These are phyloP conservation scores for Ptychoptera albimana DNA, from an alignment of 2,888 invertebrate genomes.

Conservation along the genomic window DNA sequence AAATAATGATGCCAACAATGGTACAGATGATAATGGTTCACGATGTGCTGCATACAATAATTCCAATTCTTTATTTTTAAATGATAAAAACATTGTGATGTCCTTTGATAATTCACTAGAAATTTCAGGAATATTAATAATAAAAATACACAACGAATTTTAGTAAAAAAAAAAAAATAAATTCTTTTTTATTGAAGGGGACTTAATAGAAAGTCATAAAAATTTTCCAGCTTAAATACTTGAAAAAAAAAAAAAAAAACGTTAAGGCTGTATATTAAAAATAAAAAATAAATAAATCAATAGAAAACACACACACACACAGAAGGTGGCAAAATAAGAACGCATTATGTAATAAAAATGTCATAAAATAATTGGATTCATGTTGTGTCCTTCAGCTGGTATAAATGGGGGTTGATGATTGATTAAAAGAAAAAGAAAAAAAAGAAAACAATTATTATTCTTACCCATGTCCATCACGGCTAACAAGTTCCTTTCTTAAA, in stretches of 20 bases:
- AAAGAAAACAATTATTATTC: slow-evolving; percentile 15
- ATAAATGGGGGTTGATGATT: no score
- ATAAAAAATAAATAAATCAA: no score
- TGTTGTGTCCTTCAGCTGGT: no score
- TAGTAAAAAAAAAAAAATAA: no score
- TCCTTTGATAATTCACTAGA: slow-evolving; percentile 48
- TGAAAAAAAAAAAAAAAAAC: no score
- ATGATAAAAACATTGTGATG: slow-evolving; percentile 46
- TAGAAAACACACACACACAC: not conserved
- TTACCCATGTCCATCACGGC: slow-evolving; percentile 70
- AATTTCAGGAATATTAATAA: slow-evolving; percentile 7
- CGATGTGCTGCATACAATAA: slow-evolving; percentile 46
- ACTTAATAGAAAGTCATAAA: no score
- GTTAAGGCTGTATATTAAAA: no score
- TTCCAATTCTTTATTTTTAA: slow-evolving; percentile 49
- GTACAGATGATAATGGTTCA: slow-evolving; percentile 48
- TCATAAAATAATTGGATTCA: not conserved
- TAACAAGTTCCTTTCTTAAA: slow-evolving; percentile 68
- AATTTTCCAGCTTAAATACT: no score
- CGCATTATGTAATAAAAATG: not conserved
- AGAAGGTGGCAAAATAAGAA: not conserved
- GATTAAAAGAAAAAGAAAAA: slow-evolving; percentile 1
- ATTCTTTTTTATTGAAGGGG: no score
- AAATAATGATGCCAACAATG: slow-evolving; percentile 44
- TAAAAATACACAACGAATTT: no score